Conservation (phyloP, 2,113 vertebrate species). For the Stigmatopora nigra region DNA sequence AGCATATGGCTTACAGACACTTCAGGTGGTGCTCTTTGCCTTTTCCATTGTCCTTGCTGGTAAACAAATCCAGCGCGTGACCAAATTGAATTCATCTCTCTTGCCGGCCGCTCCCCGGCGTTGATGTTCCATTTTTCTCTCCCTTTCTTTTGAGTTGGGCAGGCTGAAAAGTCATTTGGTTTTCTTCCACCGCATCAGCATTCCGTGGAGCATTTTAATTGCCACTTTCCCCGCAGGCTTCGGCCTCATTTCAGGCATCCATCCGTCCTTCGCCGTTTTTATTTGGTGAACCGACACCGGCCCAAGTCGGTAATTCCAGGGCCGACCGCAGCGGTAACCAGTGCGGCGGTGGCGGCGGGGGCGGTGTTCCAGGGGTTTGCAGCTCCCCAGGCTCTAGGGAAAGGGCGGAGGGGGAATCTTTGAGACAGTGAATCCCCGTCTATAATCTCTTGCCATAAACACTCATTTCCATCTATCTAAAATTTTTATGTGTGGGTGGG, state of each 20-base stretch:
- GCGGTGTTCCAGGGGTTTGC: slow-evolving; percentile 62
- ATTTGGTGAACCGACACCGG: slow-evolving; percentile 33
- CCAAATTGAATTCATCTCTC: slow-evolving; percentile 11
- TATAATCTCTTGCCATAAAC: slow-evolving; percentile 59
- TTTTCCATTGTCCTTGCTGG: slow-evolving; percentile 36
- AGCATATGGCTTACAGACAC: slow-evolving; percentile 59
- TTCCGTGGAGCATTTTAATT: slow-evolving; percentile 71
- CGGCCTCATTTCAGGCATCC: slow-evolving; percentile 65
- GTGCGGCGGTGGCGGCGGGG: slow-evolving; percentile 32
- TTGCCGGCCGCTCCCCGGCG: slow-evolving; percentile 37
- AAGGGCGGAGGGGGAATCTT: slow-evolving; percentile 60
- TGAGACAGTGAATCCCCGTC: slow-evolving; percentile 58
- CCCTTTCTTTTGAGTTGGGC: slow-evolving; percentile 48
- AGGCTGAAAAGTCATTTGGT: slow-evolving; percentile 69
- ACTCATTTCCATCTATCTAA: slow-evolving; percentile 59
- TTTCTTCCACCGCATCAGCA: slow-evolving; percentile 70
- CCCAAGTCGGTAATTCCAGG: slow-evolving; percentile 67
- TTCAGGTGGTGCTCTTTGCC: slow-evolving; percentile 37
- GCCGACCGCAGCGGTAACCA: slow-evolving; percentile 68
- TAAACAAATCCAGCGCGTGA: slow-evolving; percentile 17
- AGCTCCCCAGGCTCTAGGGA: slow-evolving; percentile 63
- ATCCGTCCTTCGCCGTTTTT: slow-evolving; percentile 66
- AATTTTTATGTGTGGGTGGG: slow-evolving; percentile 43
- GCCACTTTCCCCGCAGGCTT: slow-evolving; percentile 59
- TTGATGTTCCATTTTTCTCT: slow-evolving; percentile 50